Percentiles rank a stretch among this genome's conserved stretches.
phyloP scores from a whole-genome alignment of 2,888 invertebrate genomes.

The Anoplius nigerrimus region DNA sequence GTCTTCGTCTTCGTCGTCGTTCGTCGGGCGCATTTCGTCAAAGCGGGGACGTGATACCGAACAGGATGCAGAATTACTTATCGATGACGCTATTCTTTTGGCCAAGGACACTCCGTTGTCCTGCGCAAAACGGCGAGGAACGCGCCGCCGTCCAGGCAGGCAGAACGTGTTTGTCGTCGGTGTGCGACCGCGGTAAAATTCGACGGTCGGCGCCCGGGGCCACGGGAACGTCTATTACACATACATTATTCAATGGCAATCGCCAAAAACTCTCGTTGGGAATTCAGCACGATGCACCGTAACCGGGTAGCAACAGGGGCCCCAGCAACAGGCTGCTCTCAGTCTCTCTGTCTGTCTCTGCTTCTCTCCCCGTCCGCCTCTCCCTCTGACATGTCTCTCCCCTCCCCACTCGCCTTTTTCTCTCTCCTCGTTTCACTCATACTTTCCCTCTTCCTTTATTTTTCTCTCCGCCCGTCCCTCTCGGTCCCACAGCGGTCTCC shows the following conservation, averaged over 20 bases:
- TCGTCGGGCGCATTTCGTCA: background rate
- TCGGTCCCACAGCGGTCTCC: too few species aligned
- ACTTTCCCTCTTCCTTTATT: constrained; percentile 3
- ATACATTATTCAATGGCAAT: constrained; percentile 61
- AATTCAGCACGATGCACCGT: constrained; percentile 69
- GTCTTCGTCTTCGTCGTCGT: too few species aligned
- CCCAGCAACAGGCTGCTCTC: constrained; percentile 54
- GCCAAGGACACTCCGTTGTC: constrained; percentile 42
- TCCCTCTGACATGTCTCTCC: constrained; percentile 18
- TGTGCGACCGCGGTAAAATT: background rate
- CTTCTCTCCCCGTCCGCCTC: constrained; percentile 29
- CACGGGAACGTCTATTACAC: constrained; percentile 47
- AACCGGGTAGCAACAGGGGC: constrained; percentile 67
- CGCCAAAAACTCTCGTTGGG: constrained; percentile 63
- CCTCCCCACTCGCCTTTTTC: background rate
- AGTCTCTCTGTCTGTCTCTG: constrained; percentile 25
- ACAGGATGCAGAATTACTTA: constrained; percentile 46
- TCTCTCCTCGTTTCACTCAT: background rate
- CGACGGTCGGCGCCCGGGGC: constrained; percentile 28
- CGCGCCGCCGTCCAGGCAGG: background rate
- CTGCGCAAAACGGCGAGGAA: constrained; percentile 30
- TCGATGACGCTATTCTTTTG: constrained; percentile 40
- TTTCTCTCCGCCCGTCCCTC: constrained; percentile 7
- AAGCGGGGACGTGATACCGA: background rate
- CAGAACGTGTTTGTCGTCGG: background rate